Conservation (phyloP, 2,113 vertebrate species). For the Heterocephalus glaber region DNA sequence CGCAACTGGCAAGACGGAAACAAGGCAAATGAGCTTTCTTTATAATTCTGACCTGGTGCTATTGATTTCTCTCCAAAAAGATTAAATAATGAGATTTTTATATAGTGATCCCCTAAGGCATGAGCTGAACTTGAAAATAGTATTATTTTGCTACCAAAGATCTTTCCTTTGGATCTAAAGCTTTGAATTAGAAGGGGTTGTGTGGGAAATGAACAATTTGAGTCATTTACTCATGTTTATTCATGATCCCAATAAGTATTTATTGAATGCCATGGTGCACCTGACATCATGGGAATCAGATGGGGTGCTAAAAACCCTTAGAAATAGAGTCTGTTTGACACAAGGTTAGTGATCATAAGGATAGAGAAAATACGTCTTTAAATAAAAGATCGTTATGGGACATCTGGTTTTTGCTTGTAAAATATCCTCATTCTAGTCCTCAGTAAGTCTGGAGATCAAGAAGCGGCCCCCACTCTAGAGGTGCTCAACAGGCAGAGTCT, state of each 20-base stretch:
- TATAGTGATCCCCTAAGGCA: neutral
- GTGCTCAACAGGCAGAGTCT: neutral
- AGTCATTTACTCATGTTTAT: conserved; percentile 25
- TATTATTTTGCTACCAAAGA: conserved; percentile 1
- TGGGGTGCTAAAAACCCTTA: neutral
- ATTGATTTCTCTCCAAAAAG: conserved; percentile 51
- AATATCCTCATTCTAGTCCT: neutral
- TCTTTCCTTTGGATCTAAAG: neutral
- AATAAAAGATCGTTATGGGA: neutral
- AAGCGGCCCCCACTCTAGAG: neutral
- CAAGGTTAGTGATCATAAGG: neutral
- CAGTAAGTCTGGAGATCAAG: neutral
- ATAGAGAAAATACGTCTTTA: neutral
- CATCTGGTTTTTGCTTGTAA: neutral
- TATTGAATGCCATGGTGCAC: conserved; percentile 1
- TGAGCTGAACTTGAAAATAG: neutral
- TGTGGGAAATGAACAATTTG: neutral
- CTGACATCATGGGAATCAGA: neutral
- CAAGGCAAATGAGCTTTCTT: conserved; percentile 18
- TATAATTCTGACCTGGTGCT: neutral
- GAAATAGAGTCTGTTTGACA: neutral
- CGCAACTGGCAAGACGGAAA: conserved; percentile 9
- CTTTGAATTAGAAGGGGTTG: neutral
- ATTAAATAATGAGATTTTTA: conserved; percentile 60
- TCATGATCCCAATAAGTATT: conserved; percentile 48